These are phyloP conservation scores for Apodemia mormo DNA, from an alignment of 2,888 invertebrate genomes.

Conservation along the genomic window DNA sequence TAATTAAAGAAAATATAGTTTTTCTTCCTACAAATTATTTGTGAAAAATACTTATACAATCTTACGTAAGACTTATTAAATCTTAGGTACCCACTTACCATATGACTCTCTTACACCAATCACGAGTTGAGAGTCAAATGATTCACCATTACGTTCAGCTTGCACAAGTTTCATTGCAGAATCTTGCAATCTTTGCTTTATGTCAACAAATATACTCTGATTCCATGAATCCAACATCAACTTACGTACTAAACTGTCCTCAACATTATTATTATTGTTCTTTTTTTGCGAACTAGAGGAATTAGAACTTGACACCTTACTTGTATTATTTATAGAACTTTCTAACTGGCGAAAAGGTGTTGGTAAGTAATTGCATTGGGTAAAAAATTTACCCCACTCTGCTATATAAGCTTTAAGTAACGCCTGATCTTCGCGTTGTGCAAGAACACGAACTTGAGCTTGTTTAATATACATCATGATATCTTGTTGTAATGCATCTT, in stretches of 20 bases:
- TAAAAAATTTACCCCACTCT: conserved; percentile 99
- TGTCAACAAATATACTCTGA: conserved; percentile 96
- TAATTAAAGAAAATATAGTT: no score
- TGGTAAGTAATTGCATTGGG: conserved; percentile 98
- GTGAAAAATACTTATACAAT: no score
- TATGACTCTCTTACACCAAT: conserved; percentile 99
- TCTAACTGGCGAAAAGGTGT: conserved; percentile 97
- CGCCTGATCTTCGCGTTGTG: conserved; percentile 96
- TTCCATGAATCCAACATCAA: conserved; percentile 99
- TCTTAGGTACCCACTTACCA: conserved; percentile 76
- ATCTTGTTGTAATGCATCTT: conserved; percentile 94
- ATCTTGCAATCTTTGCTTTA: conserved; percentile 94
- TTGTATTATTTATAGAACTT: conserved; percentile 86
- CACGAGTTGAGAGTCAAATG: conserved; percentile 98
- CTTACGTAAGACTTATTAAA: neutral
- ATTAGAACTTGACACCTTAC: conserved; percentile 66
- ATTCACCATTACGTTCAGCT: conserved; percentile 98
- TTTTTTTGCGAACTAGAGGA: conserved; percentile 71
- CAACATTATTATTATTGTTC: conserved; percentile 83
- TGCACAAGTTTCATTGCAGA: conserved; percentile 99
- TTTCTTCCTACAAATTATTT: no score
- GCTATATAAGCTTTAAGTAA: conserved; percentile 97
- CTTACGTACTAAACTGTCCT: conserved; percentile 96
- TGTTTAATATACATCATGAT: conserved; percentile 97
- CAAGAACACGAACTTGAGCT: conserved; percentile 93